Evolutionary conservation across 2,113 vertebrate species (phyloP), one percentile per base, ranked within the genome.

Genomic region (Elanus axillaris): DNA sequence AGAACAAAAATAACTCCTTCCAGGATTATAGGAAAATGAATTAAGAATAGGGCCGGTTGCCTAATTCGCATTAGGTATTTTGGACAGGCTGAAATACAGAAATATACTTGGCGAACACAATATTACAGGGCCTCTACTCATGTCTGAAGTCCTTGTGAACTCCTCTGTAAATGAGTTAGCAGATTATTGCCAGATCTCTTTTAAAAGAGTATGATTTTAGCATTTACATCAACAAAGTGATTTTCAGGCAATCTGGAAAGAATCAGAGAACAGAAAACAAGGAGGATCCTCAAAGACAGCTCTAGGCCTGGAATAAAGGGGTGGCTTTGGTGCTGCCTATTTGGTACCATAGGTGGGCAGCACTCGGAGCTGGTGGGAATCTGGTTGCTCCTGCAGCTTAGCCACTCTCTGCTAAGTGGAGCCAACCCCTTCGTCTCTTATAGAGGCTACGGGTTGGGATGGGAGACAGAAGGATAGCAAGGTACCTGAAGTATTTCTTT

Each of bases 21-120:
- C 60, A 91, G 79, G 88, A 94, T 96, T 93, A 94, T 21, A 92
- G 73, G 60, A 96, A 96, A 96, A 94, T 88, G 86, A 94, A 81
- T 95, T 92, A 94, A 94, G 89, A 94, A 88, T 27, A 72, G 69
- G 83, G 92, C 82, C 59, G 78, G 76, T 53, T 94, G 95, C 56
- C 72, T 96, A 93, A 94, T 75, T 92, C 88, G 84, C 40, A 48
- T 74, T 75, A 85, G 59, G 31, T 88, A 63, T 74, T 92, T 92
- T 87, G 88, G 59, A 91, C 59, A 75, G 62, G 76, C 72, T 91
- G 83, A 93, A 92, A 74, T 50, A 50, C 3, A 88, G 81, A 80
- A 72, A 92, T 69, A 78, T 50, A 66, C 56, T 92, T 93, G 79
- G 86, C 76, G 68, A 88, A 78, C n/a, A 79, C 56, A 71, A 0